Conservation (phyloP, 2,797 vertebrate genomes). For the Hapalemur alaotrensis region DNA sequence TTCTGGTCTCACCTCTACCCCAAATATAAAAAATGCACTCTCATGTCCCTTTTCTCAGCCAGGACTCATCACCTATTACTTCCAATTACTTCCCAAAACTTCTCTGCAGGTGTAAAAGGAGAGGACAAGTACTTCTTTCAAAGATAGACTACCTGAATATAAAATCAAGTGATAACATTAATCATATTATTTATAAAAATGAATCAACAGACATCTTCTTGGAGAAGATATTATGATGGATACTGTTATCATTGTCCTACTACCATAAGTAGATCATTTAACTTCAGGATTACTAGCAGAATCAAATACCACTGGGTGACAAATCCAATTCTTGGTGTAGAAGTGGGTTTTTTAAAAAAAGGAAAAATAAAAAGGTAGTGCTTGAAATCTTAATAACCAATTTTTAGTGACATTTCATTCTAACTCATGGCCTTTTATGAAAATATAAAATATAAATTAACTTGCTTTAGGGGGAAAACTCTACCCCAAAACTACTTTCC, state of each 20-base stretch:
- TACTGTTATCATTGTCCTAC: not conserved
- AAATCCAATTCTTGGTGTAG: slow-evolving; percentile 25
- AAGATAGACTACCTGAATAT: not conserved
- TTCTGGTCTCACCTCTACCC: not conserved
- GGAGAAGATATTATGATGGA: not conserved
- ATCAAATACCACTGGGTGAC: not conserved
- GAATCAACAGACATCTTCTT: not conserved
- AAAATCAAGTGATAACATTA: not conserved
- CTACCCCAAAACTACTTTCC: not conserved
- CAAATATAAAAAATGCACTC: not conserved
- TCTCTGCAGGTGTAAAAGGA: not conserved
- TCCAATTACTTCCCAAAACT: not conserved
- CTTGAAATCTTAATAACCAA: not conserved
- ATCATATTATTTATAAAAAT: slow-evolving; percentile 24
- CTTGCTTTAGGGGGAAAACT: not conserved
- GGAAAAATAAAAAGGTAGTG: not conserved
- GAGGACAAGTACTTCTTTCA: not conserved
- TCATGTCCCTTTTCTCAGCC: not conserved
- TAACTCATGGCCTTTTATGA: not conserved
- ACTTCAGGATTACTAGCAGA: slow-evolving; percentile 1
- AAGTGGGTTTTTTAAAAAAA: not conserved
- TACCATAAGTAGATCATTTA: not conserved
- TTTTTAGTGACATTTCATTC: not conserved
- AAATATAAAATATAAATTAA: not conserved
- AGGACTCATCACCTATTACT: not conserved